Evolutionary conservation across 2,888 invertebrate species (phyloP).

Genomic region (Trissolcus japonicus): DNA sequence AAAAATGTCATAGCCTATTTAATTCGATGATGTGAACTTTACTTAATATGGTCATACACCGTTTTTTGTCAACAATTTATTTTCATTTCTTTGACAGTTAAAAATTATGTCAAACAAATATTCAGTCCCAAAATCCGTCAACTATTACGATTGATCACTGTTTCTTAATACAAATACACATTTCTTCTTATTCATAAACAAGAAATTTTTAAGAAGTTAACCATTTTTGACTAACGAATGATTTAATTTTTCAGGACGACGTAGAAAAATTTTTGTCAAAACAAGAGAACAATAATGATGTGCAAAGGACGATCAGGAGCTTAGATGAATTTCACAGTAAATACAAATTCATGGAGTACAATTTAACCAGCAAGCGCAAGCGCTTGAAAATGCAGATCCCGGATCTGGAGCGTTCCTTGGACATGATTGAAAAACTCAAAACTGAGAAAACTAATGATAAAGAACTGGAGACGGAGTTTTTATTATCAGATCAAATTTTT

Average conservation of each 20-base stretch:
- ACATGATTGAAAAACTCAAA: slow-evolving; percentile 93
- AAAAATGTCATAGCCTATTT: no score
- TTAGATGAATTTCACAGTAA: slow-evolving; percentile 96
- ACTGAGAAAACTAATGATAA: slow-evolving; percentile 82
- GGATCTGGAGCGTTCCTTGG: slow-evolving; percentile 93
- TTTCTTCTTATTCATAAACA: background rate
- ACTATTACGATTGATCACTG: no score
- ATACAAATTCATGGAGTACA: slow-evolving; percentile 98
- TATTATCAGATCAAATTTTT: slow-evolving; percentile 92
- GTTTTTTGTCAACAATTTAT: slow-evolving; percentile 20
- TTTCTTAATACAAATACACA: background rate
- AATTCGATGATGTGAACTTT: background rate
- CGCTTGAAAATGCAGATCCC: slow-evolving; percentile 94
- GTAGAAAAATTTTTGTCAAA: slow-evolving; percentile 94
- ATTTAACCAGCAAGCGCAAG: slow-evolving; percentile 89
- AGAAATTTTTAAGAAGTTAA: background rate
- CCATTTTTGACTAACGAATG: background rate
- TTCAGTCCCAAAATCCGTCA: background rate
- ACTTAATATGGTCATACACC: slow-evolving; percentile 37
- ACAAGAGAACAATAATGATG: slow-evolving; percentile 88
- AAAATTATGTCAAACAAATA: background rate
- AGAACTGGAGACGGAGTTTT: slow-evolving; percentile 90
- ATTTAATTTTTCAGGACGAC: slow-evolving; percentile 84
- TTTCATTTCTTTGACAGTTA: background rate
- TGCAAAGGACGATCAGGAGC: slow-evolving; percentile 89